These are phyloP conservation scores for Pseudochirops corinnae DNA, from an alignment of 2,797 vertebrate genomes.

Conservation along the genomic window DNA sequence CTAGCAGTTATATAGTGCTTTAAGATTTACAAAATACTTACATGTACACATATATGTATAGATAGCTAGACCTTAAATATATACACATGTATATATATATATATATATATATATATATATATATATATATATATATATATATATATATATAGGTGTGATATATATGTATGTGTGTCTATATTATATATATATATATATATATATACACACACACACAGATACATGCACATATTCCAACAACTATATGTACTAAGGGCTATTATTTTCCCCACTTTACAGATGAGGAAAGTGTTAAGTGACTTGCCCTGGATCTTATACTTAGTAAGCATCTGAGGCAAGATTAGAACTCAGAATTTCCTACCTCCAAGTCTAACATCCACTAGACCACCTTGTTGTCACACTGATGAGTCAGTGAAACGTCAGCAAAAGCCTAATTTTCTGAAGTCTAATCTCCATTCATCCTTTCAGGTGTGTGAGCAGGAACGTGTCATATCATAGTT, in stretches of 20 bases:
- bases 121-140: too few species aligned
- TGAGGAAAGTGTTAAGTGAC: not conserved
- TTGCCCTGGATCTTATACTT: not conserved
- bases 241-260: not conserved
- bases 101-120: not conserved
- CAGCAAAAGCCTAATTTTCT: not conserved
- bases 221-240: not conserved
- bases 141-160: too few species aligned
- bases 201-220: not conserved
- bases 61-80: too few species aligned
- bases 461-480: not conserved
- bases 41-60: not conserved
- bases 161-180: too few species aligned
- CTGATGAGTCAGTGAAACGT: not conserved
- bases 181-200: not conserved
- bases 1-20: not conserved
- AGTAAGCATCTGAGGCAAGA: not conserved
- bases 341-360: not conserved
- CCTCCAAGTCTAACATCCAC: not conserved
- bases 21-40: not conserved
- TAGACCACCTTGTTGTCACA: not conserved
- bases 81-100: too few species aligned
- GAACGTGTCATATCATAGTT: not conserved
- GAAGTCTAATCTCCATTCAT: not conserved
- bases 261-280: not conserved